phyloP scores from a whole-genome alignment of 23 tunicate genomes.

The Trididemnum miniatum region DNA sequence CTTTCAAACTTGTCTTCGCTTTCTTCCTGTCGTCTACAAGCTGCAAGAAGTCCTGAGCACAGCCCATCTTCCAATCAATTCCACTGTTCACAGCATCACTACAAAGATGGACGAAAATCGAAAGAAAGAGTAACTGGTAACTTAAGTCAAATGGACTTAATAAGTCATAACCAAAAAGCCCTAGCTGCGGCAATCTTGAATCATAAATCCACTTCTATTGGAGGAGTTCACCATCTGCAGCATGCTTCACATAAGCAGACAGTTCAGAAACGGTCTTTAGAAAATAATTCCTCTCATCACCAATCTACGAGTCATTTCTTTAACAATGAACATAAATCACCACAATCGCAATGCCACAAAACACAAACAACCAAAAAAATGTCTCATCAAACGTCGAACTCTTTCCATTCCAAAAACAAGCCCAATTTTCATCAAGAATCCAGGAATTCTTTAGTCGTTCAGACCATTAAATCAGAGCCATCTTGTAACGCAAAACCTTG shows the following conservation, averaged over 20 bases:
- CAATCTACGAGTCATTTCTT: background rate
- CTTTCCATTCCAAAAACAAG: background rate
- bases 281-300: background rate
- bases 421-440: background rate
- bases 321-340: background rate
- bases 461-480: background rate
- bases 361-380: background rate
- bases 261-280: background rate
- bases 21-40: background rate
- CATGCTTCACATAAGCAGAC: background rate
- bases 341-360: background rate
- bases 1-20: background rate
- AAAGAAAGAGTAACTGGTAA: background rate
- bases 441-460: background rate
- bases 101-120: background rate
- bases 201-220: background rate
- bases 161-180: slow-evolving; percentile 63
- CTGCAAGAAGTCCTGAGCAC: background rate
- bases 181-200: slow-evolving; percentile 71
- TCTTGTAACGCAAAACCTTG: background rate
- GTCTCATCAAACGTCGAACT: background rate
- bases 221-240: background rate
- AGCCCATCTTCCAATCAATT: background rate
- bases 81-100: background rate
- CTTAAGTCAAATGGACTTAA: slow-evolving; percentile 44